phyloP scores from a whole-genome alignment of 2,113 vertebrate genomes.

The Amia ocellicauda region DNA sequence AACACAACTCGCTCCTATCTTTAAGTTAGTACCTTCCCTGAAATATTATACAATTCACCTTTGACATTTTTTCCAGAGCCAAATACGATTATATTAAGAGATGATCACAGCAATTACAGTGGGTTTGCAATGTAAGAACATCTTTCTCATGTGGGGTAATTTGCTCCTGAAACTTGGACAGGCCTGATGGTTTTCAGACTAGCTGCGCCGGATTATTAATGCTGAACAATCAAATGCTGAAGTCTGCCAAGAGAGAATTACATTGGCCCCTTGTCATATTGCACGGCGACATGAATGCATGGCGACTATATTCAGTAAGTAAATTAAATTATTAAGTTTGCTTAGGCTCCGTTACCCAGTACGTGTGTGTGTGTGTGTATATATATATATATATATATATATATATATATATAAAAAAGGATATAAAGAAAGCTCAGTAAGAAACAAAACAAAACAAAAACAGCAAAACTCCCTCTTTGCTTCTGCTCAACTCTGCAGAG shows the following conservation, averaged over 20 bases:
- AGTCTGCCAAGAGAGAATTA: neutral
- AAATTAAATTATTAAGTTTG: neutral
- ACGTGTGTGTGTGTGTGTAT: too few relatives aligned
- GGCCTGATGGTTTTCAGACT: neutral
- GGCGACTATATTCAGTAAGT: neutral
- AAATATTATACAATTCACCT: constrained; percentile 58
- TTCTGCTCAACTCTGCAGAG: too few relatives aligned
- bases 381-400: too few relatives aligned
- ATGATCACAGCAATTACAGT: neutral
- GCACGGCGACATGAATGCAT: neutral
- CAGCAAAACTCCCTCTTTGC: too few relatives aligned
- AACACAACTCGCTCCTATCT: constrained; percentile 35
- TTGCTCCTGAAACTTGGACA: neutral
- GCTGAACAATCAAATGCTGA: neutral
- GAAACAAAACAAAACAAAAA: neutral
- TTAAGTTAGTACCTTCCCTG: constrained; percentile 16
- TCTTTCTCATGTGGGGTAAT: constrained; percentile 1
- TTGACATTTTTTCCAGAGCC: constrained; percentile 58
- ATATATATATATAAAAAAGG: too few relatives aligned
- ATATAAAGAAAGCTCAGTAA: too few relatives aligned
- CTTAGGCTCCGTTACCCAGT: neutral
- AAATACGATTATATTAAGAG: constrained; percentile 28
- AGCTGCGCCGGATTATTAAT: neutral
- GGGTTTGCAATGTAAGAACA: neutral
- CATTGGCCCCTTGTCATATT: neutral